Percentiles rank a stretch among this genome's conserved stretches.
Conservation (phyloP, 2,888 invertebrate genomes). For the Agrilus mali region DNA sequence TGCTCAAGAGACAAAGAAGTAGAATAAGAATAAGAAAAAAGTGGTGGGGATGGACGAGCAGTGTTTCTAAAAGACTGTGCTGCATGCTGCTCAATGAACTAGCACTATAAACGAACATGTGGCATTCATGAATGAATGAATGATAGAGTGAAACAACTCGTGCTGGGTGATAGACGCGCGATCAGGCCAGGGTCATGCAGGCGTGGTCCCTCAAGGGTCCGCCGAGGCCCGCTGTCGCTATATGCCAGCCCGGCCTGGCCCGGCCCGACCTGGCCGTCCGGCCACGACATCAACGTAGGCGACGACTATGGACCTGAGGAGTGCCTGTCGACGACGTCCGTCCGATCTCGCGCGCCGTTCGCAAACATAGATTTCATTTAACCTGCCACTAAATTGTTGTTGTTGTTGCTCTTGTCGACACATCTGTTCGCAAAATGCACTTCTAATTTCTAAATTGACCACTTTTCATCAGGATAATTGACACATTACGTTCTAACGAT, state of each 20-base stretch:
- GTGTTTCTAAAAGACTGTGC: too few relatives aligned
- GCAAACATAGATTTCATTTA: conserved; percentile 11
- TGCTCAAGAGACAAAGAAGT: conserved; percentile 14
- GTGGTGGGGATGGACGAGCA: conserved; percentile 12
- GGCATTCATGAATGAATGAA: conserved; percentile 30
- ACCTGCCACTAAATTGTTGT: too few relatives aligned
- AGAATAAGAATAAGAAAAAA: conserved; percentile 6
- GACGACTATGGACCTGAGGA: conserved; percentile 18
- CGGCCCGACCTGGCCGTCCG: not conserved
- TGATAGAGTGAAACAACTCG: conserved; percentile 25
- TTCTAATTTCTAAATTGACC: too few relatives aligned
- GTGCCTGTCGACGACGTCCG: conserved; percentile 15
- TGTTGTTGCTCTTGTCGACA: too few relatives aligned
- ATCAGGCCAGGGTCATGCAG: conserved; percentile 27
- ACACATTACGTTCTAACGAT: too few relatives aligned
- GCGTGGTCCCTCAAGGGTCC: conserved; percentile 26
- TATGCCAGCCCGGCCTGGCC: not conserved
- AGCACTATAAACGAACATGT: conserved; percentile 31
- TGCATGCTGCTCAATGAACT: conserved; percentile 12
- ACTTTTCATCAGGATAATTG: too few relatives aligned
- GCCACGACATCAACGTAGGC: not conserved
- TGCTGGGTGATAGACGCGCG: conserved; percentile 24
- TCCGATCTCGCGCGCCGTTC: too few relatives aligned
- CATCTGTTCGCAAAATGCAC: too few relatives aligned
- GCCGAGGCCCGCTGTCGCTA: conserved; percentile 19